A percentile compares a stretch with the other conserved stretches of the same genome.
Evolutionary conservation across 1,140 invertebrate genomes (phyloP).

Genomic region (Eulimnadia texana): DNA sequence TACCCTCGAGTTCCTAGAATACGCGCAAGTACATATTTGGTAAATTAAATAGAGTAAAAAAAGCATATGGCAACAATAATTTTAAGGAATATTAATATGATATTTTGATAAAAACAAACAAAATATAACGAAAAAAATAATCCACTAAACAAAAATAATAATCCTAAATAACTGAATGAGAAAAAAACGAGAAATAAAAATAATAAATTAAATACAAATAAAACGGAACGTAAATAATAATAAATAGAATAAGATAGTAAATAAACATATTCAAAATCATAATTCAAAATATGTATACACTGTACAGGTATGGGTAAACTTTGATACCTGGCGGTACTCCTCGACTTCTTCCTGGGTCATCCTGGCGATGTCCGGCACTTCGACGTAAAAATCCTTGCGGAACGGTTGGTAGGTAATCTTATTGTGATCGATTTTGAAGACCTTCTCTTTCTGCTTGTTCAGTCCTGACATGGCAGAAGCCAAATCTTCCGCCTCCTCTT

Average conservation of each 20-base stretch:
- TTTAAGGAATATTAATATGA: no score
- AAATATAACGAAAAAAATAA: no score
- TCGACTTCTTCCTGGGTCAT: constrained; percentile 86
- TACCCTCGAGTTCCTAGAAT: constrained; percentile 41
- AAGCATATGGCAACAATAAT: no score
- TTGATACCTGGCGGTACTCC: constrained; percentile 47
- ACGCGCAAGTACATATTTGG: constrained; percentile 41
- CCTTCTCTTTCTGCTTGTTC: constrained; percentile 74
- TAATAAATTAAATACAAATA: constrained; percentile 5
- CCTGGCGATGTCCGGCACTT: constrained; percentile 73
- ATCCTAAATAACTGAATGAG: no score
- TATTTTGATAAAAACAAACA: no score
- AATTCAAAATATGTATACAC: no score
- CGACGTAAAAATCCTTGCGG: constrained; percentile 91
- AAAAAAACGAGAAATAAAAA: no score
- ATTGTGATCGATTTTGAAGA: constrained; percentile 76
- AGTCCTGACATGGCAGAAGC: constrained; percentile 79
- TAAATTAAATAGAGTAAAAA: constrained; percentile 15
- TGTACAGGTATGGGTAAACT: background rate
- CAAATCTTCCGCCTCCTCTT: constrained; percentile 89
- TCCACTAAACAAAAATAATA: no score
- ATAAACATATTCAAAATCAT: no score
- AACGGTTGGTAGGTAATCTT: constrained; percentile 73
- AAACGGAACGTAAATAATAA: no score
- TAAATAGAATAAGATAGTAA: no score